Percentiles rank a stretch among this genome's conserved stretches.
Evolutionary conservation across 2,797 vertebrate genomes (phyloP).

Genomic region (Crenichthys baileyi): DNA sequence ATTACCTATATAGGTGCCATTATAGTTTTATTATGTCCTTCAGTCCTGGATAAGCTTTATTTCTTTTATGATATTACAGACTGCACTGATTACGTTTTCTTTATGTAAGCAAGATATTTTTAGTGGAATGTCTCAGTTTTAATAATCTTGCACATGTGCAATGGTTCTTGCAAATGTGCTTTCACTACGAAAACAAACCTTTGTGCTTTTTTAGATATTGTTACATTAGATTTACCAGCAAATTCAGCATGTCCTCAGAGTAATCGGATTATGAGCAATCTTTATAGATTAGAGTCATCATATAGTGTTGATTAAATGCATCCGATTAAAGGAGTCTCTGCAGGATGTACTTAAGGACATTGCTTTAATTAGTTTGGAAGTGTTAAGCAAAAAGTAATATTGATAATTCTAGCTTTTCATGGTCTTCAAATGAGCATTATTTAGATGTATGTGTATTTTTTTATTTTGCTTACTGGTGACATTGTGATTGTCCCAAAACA

Average conservation of each 20-base stretch:
- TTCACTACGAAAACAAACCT: background rate
- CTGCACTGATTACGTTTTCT: background rate
- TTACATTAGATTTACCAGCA: conserved; percentile 3
- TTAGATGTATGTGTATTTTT: background rate
- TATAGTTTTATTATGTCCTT: background rate
- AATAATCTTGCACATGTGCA: background rate
- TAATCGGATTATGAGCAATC: conserved; percentile 58
- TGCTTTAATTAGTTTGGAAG: background rate
- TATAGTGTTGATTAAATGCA: conserved; percentile 22
- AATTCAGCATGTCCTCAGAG: conserved; percentile 49
- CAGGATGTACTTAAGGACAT: background rate
- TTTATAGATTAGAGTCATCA: conserved; percentile 16
- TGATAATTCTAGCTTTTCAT: background rate
- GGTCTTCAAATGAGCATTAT: background rate
- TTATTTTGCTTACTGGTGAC: background rate
- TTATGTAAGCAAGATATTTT: background rate
- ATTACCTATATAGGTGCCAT: too few species aligned
- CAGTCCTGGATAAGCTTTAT: background rate
- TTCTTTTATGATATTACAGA: background rate
- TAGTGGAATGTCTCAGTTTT: background rate
- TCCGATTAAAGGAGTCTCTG: conserved; percentile 32
- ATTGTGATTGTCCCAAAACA: background rate
- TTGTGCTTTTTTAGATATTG: conserved; percentile 11
- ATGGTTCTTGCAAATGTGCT: background rate
- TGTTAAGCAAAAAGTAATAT: background rate